These are phyloP conservation scores for Bubo bubo DNA, from an alignment of 2,113 vertebrate genomes.

Conservation along the genomic window DNA sequence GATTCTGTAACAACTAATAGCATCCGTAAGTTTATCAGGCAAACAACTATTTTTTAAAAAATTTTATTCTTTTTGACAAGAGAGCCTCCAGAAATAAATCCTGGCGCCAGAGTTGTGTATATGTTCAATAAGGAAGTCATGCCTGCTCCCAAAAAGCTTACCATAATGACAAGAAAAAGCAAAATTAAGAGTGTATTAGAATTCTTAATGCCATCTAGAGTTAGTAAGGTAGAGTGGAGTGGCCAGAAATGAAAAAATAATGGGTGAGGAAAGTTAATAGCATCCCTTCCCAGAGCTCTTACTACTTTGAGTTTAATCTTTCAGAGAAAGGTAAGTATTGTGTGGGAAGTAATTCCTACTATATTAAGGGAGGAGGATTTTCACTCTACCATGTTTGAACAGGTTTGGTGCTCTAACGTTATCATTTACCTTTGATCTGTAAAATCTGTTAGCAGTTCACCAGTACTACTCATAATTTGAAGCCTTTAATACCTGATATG, in stretches of 20 bases:
- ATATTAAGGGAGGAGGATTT: not conserved
- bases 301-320: slow-evolving; percentile 21
- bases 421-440: slow-evolving; percentile 6
- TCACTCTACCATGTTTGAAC: slow-evolving; percentile 26
- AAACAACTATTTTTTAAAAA: not conserved
- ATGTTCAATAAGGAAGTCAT: not conserved
- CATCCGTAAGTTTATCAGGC: not conserved
- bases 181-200: not conserved
- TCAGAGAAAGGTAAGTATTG: not conserved
- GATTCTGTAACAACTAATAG: not conserved
- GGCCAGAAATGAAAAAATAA: slow-evolving; percentile 35
- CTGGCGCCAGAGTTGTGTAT: not conserved
- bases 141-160: not conserved
- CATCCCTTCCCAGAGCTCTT: not conserved
- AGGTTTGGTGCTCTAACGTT: not conserved
- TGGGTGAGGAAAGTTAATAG: slow-evolving; percentile 8
- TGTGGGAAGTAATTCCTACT: slow-evolving; percentile 19
- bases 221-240: not conserved
- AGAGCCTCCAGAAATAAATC: not conserved
- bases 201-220: slow-evolving; percentile 1
- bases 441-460: not conserved
- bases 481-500: not conserved
- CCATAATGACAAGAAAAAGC: slow-evolving; percentile 27
- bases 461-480: not conserved
- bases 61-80: not conserved